A percentile compares a stretch with the other conserved stretches of the same genome.
Evolutionary conservation across 92 coral and sea anemone species (phyloP).

Genomic region (Palythoa grandiflora): DNA sequence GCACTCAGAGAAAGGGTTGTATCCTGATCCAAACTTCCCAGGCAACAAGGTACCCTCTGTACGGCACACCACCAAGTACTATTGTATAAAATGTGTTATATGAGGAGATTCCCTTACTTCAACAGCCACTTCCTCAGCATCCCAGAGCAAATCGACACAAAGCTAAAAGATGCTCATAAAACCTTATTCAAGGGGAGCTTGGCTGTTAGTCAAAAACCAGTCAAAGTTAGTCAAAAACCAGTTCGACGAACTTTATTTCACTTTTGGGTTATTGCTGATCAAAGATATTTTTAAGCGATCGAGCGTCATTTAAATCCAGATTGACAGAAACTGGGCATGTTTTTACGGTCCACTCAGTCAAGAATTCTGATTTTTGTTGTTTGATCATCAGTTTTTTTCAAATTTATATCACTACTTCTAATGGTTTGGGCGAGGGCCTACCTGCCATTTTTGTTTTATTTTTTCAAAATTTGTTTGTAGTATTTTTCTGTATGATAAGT

Average conservation of each 20-base stretch:
- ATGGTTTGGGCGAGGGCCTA: background rate
- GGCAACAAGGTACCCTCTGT: background rate
- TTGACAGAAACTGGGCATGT: background rate
- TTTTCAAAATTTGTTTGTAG: slow-evolving; percentile 4
- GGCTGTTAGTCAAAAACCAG: slow-evolving; percentile 5
- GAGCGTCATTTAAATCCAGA: too few species aligned
- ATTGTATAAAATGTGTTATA: background rate
- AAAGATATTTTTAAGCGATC: background rate
- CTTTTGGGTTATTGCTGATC: background rate
- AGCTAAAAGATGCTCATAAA: background rate
- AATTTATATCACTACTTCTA: background rate
- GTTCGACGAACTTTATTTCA: background rate
- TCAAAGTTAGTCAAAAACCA: background rate
- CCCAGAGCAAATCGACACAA: background rate
- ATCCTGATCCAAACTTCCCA: background rate
- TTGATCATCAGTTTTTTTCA: background rate
- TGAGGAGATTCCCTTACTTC: background rate
- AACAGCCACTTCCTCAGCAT: background rate
- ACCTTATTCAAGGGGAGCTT: background rate
- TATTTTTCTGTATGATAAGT: background rate
- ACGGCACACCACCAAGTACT: background rate
- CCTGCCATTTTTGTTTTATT: background rate
- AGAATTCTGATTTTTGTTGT: slow-evolving; percentile 4
- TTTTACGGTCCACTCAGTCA: background rate
- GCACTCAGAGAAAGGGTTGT: background rate